Evolutionary conservation across 1,140 invertebrate species (phyloP), one percentile per base, ranked within the genome.

Genomic region (Pseudomyrmex flavicornis): DNA sequence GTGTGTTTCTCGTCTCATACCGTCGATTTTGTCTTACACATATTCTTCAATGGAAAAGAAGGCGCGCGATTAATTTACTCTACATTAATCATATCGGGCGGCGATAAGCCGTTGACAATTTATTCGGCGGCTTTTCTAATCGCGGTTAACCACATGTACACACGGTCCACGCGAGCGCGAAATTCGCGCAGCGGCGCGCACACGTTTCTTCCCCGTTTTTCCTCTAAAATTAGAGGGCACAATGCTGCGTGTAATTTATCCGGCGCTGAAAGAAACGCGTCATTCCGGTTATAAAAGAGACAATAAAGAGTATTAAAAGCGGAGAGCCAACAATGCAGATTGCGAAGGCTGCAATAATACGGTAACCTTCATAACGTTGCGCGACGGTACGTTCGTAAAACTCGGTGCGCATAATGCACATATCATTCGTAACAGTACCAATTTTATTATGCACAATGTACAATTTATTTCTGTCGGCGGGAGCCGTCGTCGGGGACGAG

Each of bases 251-350:
- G 85, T 89, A 89, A 89, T 89, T 89, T 89, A 89, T 88, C 87
- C 87, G 85, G 58, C 85, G 87, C 85, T 89, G 87, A 89, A 89
- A 89, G 88, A 89, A 89, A 86, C 88, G 88, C 88, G 88, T 89
- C 87, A 87, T 89, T 87, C 87, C 77, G 85, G 88, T 89, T 89
- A 89, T 89, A 89, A 89, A 89, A 89, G 88, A 89, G 88, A 89
- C 88, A 89, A 89, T 89, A 89, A 89, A 89, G 88, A 89, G 88
- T 89, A 89, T 89, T 89, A 89, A 89, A 89, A 89, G 88, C 88
- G 82, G 85, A 89, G 85, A 87, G 87, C 56, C 87, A 89, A 89
- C 88, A 89, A 89, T 89, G 88, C 87, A 85, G 88, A 89, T 89
- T 89, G 88, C 88, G 88, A 89, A 89, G 88, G 88, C 87, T 89